Conservation (phyloP, 2,797 vertebrate genomes). For the Fundulus diaphanus region DNA sequence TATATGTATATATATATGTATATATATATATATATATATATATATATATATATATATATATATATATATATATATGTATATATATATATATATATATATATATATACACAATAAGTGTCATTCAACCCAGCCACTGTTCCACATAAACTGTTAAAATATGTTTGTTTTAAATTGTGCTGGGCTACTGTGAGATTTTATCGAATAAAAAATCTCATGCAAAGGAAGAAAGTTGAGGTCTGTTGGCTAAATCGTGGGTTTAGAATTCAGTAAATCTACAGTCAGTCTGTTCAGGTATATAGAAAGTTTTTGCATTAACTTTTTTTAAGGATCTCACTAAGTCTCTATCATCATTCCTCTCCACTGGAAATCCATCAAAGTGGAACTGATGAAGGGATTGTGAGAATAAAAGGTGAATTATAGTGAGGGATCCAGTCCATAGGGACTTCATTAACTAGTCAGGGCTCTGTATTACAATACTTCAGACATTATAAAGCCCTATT, state of each 20-base stretch:
- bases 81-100: too few species aligned
- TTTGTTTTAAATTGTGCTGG: background rate
- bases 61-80: too few species aligned
- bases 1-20: too few species aligned
- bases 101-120: background rate
- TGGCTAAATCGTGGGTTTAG: background rate
- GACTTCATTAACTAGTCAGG: slow-evolving; percentile 49
- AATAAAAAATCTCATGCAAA: background rate
- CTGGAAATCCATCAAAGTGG: slow-evolving; percentile 18
- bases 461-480: slow-evolving; percentile 34
- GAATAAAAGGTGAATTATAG: slow-evolving; percentile 50
- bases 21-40: too few species aligned
- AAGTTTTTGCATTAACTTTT: background rate
- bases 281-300: background rate
- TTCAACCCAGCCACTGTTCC: background rate
- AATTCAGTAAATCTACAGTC: background rate
- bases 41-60: too few species aligned
- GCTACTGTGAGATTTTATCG: background rate
- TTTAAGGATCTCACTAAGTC: background rate
- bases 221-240: background rate
- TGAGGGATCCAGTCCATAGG: slow-evolving; percentile 35
- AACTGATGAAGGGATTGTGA: slow-evolving; percentile 29
- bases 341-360: background rate
- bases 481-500: slow-evolving; percentile 41
- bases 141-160: too few species aligned